A percentile compares a stretch with the other conserved stretches of the same genome.
Evolutionary conservation across 1,140 invertebrate species (phyloP).

Genomic region (Listronotus oregonensis): DNA sequence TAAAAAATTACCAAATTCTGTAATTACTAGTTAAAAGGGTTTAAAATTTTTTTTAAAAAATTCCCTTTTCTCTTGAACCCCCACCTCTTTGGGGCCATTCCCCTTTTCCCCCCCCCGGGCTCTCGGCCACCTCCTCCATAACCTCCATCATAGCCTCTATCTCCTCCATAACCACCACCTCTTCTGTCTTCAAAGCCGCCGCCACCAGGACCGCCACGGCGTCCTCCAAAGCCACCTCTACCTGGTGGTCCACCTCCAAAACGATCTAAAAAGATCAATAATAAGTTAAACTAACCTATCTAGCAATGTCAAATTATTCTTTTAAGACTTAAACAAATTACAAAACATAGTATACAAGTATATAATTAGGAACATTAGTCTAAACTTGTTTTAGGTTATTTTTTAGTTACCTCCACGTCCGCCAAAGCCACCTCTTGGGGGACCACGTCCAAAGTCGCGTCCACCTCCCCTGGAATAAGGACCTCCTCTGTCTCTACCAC

Average conservation of each 20-base stretch:
- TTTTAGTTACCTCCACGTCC: slow-evolving; percentile 35
- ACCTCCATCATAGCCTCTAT: slow-evolving; percentile 12
- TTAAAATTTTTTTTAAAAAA: background rate
- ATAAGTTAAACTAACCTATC: no score
- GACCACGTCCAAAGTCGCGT: slow-evolving; percentile 51
- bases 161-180: slow-evolving; percentile 38
- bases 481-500: slow-evolving; percentile 51
- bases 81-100: slow-evolving; percentile 29
- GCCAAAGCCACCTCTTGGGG: slow-evolving; percentile 47
- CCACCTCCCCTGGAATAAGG: slow-evolving; percentile 48
- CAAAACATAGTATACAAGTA: no score
- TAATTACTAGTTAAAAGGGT: background rate
- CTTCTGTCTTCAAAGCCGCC: slow-evolving; percentile 27
- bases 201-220: no score
- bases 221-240: slow-evolving; percentile 25
- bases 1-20: no score
- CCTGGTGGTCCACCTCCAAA: slow-evolving; percentile 9
- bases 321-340: no score
- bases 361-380: no score
- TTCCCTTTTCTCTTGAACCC: slow-evolving; percentile 43
- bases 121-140: slow-evolving; percentile 28
- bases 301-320: no score
- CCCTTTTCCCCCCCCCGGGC: slow-evolving; percentile 38
- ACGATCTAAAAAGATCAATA: no score
- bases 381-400: background rate